Evolutionary conservation across 2,113 vertebrate species (phyloP), one percentile per base, ranked within the genome.

Genomic region (Stegastes partitus): DNA sequence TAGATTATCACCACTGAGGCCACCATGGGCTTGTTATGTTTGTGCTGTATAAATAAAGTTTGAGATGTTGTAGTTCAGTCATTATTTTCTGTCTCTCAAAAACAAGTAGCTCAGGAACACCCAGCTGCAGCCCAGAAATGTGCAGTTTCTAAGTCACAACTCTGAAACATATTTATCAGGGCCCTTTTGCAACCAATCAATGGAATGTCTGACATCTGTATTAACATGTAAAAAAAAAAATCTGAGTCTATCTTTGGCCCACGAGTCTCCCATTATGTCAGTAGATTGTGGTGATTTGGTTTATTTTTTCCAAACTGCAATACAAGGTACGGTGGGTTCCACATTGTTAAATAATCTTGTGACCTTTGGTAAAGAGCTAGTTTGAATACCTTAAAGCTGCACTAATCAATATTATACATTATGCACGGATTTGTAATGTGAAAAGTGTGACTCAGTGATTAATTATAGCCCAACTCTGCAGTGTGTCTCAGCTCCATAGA

Each of bases 1-100:
- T 72, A 89, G 86, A 91, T 92, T 86, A 89, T 82, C 74, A 62
- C 75, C 51, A 68, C 25, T 11, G 74, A 71, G 70, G 75, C 85
- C 84, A 87, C 83, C 47, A 21, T 82, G 74, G 76, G 54, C 85
- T 87, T 71, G 81, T 82, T 88, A 83, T 85, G 68, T 47, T 65
- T 63, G 80, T 51, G 71, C 58, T 28, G 55, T 59, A 63, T 69
- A 61, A 87, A 82, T 78, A 84, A 78, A 87, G 86, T 87, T 71
- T 62, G 74, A 74, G 37, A 45, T 84, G 56, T 68, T 56, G 9
- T 5, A 22, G 63, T 49, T 64, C n/a, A 67, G n/a, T 68, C 55
- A 74, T 84, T 87, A 84, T 75, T 77, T 71, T 67, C 65, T 49
- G 58, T 72, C 62, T 16, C 50, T 83, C 77, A 61, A 58, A 80